phyloP scores from a whole-genome alignment of 2,888 invertebrate species.

The Tenthredo distinguenda region DNA sequence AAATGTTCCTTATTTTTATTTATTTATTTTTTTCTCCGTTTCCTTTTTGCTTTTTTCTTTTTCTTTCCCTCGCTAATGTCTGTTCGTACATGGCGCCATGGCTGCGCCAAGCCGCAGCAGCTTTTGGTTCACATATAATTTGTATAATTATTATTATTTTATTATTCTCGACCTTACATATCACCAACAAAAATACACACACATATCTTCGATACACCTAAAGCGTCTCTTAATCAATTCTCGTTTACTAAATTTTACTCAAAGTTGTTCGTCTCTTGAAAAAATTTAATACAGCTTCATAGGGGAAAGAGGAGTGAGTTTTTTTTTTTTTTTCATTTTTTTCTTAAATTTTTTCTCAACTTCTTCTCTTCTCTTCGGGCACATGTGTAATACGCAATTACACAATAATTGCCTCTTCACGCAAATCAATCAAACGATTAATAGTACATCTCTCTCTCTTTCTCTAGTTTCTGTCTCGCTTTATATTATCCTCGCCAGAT shows the following conservation, averaged over 20 bases:
- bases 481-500: not conserved
- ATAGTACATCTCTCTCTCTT: not conserved
- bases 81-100: not conserved
- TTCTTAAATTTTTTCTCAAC: too few species aligned
- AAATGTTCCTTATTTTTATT: not conserved
- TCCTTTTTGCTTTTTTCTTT: not conserved
- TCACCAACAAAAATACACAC: constrained; percentile 16
- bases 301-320: constrained; percentile 26
- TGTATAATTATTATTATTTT: constrained; percentile 13
- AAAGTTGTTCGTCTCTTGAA: not conserved
- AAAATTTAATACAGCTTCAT: constrained; percentile 4
- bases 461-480: not conserved
- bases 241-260: not conserved
- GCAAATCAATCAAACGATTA: not conserved
- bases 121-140: not conserved
- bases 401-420: not conserved
- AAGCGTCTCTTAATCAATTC: constrained; percentile 29
- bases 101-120: not conserved
- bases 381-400: not conserved
- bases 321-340: not conserved
- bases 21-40: not conserved
- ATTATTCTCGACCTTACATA: not conserved
- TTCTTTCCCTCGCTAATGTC: not conserved
- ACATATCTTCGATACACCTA: constrained; percentile 34
- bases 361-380: not conserved